Conservation (phyloP, 2,888 invertebrate species). For the Drosophila nr. perissopoda region DNA sequence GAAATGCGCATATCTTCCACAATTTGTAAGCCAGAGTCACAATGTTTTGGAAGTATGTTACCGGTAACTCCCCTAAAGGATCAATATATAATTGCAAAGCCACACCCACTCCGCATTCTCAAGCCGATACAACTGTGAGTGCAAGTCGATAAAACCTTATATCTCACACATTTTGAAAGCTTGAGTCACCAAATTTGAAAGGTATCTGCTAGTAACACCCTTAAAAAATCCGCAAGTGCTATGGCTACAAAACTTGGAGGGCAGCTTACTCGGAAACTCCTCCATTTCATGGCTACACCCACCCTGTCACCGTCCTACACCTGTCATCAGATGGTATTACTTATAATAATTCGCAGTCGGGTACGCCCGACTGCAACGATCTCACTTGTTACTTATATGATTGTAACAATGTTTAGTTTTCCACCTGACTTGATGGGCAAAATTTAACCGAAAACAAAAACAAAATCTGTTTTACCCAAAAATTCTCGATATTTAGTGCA, state of each 20-base stretch:
- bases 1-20: not conserved
- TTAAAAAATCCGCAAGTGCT: no score
- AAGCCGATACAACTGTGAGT: not conserved
- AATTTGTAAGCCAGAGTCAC: not conserved
- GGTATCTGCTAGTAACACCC: no score
- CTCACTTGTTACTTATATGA: conserved; percentile 15
- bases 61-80: not conserved
- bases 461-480: conserved; percentile 22
- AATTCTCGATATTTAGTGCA: conserved; percentile 11
- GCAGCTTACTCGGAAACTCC: not conserved
- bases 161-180: conserved; percentile 3
- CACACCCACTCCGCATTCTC: not conserved
- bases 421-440: conserved; percentile 50
- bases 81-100: not conserved
- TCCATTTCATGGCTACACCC: not conserved
- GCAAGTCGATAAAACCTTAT: not conserved
- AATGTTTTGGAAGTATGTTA: not conserved
- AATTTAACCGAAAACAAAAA: conserved; percentile 49
- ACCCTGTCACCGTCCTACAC: not conserved
- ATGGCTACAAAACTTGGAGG: not conserved
- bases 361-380: not conserved
- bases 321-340: not conserved
- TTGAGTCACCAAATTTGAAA: not conserved
- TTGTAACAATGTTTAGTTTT: conserved; percentile 48
- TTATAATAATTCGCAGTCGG: not conserved